These are phyloP conservation scores for Glossophaga mutica DNA, from an alignment of 2,797 vertebrate species.

Conservation along the genomic window DNA sequence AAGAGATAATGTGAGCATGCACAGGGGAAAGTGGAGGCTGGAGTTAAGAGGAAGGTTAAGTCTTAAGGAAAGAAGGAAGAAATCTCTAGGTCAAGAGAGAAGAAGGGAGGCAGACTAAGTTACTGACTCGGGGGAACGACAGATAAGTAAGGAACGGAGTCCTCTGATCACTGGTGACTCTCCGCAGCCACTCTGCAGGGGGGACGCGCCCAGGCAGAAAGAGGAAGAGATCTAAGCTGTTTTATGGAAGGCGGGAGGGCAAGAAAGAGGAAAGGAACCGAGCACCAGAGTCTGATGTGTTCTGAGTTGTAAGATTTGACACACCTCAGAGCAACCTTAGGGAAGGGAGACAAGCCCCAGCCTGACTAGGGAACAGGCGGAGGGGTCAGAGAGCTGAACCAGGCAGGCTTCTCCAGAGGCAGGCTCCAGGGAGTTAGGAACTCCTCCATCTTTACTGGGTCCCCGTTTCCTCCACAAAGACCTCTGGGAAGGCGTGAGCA, in stretches of 20 bases:
- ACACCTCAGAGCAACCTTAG: background rate
- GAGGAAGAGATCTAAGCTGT: background rate
- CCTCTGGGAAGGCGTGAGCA: background rate
- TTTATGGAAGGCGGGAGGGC: background rate
- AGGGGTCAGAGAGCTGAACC: slow-evolving; percentile 9
- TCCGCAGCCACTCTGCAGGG: background rate
- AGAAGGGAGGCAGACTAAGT: background rate
- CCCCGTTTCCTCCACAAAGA: background rate
- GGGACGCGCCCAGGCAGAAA: background rate
- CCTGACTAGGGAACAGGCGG: background rate
- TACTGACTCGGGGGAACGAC: background rate
- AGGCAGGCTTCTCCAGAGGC: background rate
- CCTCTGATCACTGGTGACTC: background rate
- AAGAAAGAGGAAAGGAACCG: slow-evolving; percentile 7
- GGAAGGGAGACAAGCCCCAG: background rate
- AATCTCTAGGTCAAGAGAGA: background rate
- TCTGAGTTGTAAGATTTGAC: background rate
- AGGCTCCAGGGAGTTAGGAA: background rate
- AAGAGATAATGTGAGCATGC: slow-evolving; percentile 24
- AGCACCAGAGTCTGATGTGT: background rate
- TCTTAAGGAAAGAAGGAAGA: slow-evolving; percentile 30
- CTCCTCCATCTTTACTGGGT: background rate
- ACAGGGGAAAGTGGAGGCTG: background rate
- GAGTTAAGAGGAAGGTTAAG: background rate
- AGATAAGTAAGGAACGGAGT: background rate